Base-by-base conservation (phyloP, 2,113 vertebrate species). In the Hyla sarda region DNA sequence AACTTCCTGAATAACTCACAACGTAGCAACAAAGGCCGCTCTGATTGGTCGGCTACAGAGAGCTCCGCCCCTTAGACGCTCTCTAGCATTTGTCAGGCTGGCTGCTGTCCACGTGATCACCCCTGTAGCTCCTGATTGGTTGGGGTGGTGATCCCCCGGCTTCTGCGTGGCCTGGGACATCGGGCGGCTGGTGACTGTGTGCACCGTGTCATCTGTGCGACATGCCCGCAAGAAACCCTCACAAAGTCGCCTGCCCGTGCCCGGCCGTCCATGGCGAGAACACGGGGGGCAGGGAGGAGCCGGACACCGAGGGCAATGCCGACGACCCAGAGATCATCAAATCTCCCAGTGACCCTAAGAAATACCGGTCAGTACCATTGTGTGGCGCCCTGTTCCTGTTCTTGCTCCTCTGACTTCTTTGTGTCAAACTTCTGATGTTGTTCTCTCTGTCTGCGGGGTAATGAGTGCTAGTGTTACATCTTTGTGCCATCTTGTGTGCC, bases 331-430 rank as follows among this genome's bases (percentile, higher is more conserved):
- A 94, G 50, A 97, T 98, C 82, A 89, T 96, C 88, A 99, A 96
- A 88, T 99, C 97, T 2, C 98, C 97, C 88, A 99, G 96, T 58
- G 98, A 99, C 90, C 97, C 97, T 32, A 99, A 98, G 93, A 96
- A 95, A 60, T 99, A 99, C 94, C 96, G 98, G 97, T 99, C 90
- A 91, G 92, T 17, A 50, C 16, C 13, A 1, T 7, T 14, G 1
- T 76, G 25, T 21, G 28, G 41, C 10, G 41, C 41, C 41, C 41
- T 45, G 41, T 45, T 4, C 41, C 41, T 4, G 11, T 7, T 50
- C 6, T 11, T 50, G 48, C 11, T 10, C 48, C 48, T 11, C n/a
- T n/a, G n/a, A n/a, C n/a, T n/a, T n/a, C n/a, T n/a, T n/a, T n/a
- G n/a, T n/a, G n/a, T n/a, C n/a, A n/a, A n/a, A n/a, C n/a, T n/a